Conservation (phyloP, 1,140 invertebrate species). For the Micrasema minimum region DNA sequence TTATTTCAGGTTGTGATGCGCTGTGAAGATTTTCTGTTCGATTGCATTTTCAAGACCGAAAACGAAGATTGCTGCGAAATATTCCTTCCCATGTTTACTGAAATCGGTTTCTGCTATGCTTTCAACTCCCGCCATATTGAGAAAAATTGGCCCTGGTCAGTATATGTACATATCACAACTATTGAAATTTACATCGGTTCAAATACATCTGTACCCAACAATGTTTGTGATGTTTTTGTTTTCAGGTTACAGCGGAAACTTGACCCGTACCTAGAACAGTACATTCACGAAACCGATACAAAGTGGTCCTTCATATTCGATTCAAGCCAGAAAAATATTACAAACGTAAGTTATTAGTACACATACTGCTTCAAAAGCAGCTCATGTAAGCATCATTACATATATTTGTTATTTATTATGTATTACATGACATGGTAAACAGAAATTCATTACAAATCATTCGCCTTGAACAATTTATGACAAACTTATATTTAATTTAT, state of each 20-base stretch:
- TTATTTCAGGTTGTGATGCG: slow-evolving; percentile 68
- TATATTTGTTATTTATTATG: no score
- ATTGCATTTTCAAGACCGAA: slow-evolving; percentile 73
- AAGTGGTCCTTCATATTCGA: slow-evolving; percentile 71
- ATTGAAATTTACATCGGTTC: neutral
- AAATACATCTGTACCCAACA: neutral
- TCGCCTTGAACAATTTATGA: no score
- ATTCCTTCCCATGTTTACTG: slow-evolving; percentile 74
- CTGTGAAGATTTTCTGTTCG: slow-evolving; percentile 68
- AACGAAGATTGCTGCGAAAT: slow-evolving; percentile 70
- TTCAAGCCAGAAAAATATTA: slow-evolving; percentile 62
- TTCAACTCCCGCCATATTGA: slow-evolving; percentile 73
- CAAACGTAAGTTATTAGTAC: slow-evolving; percentile 59
- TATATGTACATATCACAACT: slow-evolving; percentile 5
- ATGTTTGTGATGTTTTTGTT: no score
- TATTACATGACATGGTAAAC: no score
- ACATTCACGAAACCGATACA: slow-evolving; percentile 72
- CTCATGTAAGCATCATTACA: no score
- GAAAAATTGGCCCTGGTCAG: slow-evolving; percentile 66
- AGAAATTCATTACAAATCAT: no score
- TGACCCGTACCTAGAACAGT: slow-evolving; percentile 64
- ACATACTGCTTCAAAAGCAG: no score
- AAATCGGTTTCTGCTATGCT: slow-evolving; percentile 76
- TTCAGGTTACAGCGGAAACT: slow-evolving; percentile 59
- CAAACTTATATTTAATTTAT: no score